phyloP scores from a whole-genome alignment of 2,113 vertebrate genomes.

The Ammodytes dubius region DNA sequence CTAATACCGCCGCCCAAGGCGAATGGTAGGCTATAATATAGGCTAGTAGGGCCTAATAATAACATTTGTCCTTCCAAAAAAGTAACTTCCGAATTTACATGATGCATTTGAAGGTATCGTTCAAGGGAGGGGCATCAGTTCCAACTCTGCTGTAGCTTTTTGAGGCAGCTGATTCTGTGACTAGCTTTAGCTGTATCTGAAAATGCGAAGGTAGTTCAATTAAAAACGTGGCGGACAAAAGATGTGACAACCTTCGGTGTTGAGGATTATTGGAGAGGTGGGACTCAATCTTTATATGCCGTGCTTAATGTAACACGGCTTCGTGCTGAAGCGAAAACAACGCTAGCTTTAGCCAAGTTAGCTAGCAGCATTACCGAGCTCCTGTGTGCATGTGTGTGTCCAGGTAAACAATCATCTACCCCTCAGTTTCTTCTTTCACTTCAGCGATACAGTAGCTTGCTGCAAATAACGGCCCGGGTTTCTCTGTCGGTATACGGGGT shows the following conservation, averaged over 20 bases:
- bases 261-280: slow-evolving; percentile 36
- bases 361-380: slow-evolving; percentile 33
- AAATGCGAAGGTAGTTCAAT: neutral
- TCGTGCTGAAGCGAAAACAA: neutral
- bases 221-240: neutral
- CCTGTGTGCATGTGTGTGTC: neutral
- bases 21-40: neutral
- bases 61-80: no score
- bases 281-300: neutral
- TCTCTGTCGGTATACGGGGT: neutral
- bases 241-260: neutral
- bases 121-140: neutral
- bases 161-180: neutral
- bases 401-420: neutral
- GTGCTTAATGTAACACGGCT: neutral
- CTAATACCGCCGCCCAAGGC: neutral
- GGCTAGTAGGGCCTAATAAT: no score
- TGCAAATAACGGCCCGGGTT: rapidly evolving
- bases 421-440: neutral
- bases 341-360: slow-evolving; percentile 52
- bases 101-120: slow-evolving; percentile 14
- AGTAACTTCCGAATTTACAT: neutral
- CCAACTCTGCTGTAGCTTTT: no score
- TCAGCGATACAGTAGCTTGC: neutral
- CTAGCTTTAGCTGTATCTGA: neutral